Conservation (phyloP, 2,797 vertebrate species). For the Leptodactylus fallax region DNA sequence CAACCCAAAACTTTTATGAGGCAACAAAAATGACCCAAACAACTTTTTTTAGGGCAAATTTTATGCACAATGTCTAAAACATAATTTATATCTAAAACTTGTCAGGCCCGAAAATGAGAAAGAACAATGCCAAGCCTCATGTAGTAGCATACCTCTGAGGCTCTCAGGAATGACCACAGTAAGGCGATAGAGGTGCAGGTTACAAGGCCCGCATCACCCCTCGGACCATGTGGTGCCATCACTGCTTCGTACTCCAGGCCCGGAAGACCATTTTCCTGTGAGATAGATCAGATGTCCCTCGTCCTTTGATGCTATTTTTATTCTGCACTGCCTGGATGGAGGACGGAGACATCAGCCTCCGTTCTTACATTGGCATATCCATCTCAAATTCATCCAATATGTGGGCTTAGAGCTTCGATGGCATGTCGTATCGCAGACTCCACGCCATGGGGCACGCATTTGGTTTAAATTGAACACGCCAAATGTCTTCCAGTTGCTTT, state of each 20-base stretch:
- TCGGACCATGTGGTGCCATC: constrained; percentile 3
- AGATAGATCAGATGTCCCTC: constrained; percentile 16
- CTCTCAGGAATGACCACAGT: background rate
- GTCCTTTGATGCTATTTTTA: constrained; percentile 48
- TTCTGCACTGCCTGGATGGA: constrained; percentile 5
- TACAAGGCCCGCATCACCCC: background rate
- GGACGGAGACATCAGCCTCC: constrained; percentile 13
- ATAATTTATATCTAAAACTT: background rate
- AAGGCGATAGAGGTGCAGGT: background rate
- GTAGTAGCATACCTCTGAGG: background rate
- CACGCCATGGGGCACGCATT: constrained; percentile 37
- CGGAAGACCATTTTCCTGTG: constrained; percentile 23
- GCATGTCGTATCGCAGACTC: constrained; percentile 15
- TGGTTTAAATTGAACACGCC: constrained; percentile 35
- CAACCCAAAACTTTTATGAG: no score
- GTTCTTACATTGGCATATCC: constrained; percentile 15
- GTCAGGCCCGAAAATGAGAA: background rate
- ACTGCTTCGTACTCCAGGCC: background rate
- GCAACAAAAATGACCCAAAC: no score
- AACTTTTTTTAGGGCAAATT: no score
- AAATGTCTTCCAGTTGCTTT: constrained; percentile 34
- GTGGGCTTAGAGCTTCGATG: constrained; percentile 17
- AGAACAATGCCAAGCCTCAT: background rate
- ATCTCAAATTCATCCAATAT: constrained; percentile 46
- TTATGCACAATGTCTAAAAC: no score